Evolutionary conservation across 2,113 vertebrate genomes (phyloP).

Genomic region (Sphyrna mokarran): DNA sequence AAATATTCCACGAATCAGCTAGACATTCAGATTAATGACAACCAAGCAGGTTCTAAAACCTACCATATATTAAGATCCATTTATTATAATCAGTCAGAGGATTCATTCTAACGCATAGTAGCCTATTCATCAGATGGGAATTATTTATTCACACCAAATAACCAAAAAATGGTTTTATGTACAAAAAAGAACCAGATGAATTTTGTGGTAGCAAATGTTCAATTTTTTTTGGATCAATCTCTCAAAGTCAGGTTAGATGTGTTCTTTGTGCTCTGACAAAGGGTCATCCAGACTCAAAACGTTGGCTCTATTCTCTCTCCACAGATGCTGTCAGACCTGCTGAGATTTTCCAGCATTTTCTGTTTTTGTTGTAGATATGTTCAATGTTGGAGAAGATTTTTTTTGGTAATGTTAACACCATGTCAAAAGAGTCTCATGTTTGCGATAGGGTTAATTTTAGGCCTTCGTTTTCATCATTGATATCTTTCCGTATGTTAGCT

Average conservation of each 20-base stretch:
- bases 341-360: no score
- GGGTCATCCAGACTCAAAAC: no score
- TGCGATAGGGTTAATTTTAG: no score
- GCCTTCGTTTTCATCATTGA: no score
- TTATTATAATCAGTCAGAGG: background rate
- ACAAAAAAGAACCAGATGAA: background rate
- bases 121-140: background rate
- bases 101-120: background rate
- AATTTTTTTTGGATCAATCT: background rate
- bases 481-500: no score
- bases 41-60: background rate
- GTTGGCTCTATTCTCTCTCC: no score
- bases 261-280: no score
- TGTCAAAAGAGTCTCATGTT: background rate
- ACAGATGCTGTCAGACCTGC: no score
- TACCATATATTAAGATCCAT: background rate
- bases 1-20: background rate
- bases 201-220: no score
- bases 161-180: background rate
- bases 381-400: background rate
- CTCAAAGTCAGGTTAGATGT: background rate
- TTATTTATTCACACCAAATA: background rate
- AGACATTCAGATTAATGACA: background rate
- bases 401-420: background rate
- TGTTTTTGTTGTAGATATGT: background rate